Conservation (phyloP, 2,888 invertebrate genomes). For the Zhuqinia jingwanae region DNA sequence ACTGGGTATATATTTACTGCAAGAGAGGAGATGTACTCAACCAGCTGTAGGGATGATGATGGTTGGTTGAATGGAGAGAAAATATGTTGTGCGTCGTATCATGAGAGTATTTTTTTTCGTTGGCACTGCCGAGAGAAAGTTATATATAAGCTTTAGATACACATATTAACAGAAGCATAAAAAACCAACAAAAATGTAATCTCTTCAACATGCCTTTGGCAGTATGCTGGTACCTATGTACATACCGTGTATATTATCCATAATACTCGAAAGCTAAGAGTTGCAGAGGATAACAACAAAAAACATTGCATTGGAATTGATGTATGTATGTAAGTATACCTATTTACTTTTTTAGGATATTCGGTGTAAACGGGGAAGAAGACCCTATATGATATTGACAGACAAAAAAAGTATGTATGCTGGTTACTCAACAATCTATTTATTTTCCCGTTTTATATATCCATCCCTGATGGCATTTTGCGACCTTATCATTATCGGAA, state of each 20-base stretch:
- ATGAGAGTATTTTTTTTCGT: too few species aligned
- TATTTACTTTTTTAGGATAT: too few species aligned
- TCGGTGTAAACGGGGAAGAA: neutral
- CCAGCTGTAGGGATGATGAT: neutral
- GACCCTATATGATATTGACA: conserved; percentile 42
- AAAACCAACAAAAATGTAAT: conserved; percentile 49
- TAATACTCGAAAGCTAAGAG: neutral
- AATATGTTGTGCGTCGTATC: neutral
- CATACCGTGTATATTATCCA: neutral
- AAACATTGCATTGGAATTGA: neutral
- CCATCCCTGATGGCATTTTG: neutral
- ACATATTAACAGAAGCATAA: neutral
- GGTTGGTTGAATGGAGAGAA: neutral
- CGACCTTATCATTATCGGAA: too few species aligned
- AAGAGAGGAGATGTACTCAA: neutral
- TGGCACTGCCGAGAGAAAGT: too few species aligned
- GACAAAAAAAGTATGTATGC: neutral
- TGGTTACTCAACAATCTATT: neutral
- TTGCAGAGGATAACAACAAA: neutral
- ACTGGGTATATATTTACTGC: neutral
- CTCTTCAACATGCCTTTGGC: neutral
- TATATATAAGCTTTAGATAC: too few species aligned
- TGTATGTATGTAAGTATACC: too few species aligned
- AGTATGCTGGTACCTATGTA: neutral
- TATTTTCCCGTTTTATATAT: neutral